Evolutionary conservation across 2,888 invertebrate genomes (phyloP).

Genomic region (Trichogramma evanescens): DNA sequence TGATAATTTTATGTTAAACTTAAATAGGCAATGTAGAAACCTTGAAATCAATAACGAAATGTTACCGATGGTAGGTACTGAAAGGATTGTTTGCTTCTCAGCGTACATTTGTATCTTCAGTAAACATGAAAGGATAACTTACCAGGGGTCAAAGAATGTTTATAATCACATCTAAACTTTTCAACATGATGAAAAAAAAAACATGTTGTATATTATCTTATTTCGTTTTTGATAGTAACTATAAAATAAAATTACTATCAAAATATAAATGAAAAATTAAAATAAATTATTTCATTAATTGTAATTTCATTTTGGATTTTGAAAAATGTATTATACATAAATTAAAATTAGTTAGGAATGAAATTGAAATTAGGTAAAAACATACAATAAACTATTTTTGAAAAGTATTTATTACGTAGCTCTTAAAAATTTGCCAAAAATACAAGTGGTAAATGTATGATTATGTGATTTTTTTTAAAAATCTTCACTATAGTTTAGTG

Average conservation of each 20-base stretch:
- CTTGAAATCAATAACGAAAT: too few species aligned
- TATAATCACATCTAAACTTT: too few species aligned
- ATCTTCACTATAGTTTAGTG: constrained; percentile 9
- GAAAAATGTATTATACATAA: background rate
- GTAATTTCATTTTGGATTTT: background rate
- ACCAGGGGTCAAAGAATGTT: too few species aligned
- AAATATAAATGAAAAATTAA: background rate
- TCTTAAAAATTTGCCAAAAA: constrained; percentile 26
- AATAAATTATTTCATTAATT: background rate
- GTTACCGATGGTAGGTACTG: too few species aligned
- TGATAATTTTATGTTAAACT: too few species aligned
- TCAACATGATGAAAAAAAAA: too few species aligned
- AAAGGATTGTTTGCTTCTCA: too few species aligned
- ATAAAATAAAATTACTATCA: background rate
- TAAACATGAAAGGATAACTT: too few species aligned
- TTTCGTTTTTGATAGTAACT: background rate
- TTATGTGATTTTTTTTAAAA: constrained; percentile 10
- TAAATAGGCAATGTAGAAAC: too few species aligned
- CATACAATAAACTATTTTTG: constrained; percentile 6
- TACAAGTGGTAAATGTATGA: constrained; percentile 19
- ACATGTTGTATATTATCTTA: too few species aligned
- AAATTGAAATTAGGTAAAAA: background rate
- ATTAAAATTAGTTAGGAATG: background rate
- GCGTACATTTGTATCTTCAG: too few species aligned
- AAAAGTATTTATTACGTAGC: constrained; percentile 16